phyloP scores from a whole-genome alignment of 1,140 invertebrate genomes.

The Tribolium castaneum region DNA sequence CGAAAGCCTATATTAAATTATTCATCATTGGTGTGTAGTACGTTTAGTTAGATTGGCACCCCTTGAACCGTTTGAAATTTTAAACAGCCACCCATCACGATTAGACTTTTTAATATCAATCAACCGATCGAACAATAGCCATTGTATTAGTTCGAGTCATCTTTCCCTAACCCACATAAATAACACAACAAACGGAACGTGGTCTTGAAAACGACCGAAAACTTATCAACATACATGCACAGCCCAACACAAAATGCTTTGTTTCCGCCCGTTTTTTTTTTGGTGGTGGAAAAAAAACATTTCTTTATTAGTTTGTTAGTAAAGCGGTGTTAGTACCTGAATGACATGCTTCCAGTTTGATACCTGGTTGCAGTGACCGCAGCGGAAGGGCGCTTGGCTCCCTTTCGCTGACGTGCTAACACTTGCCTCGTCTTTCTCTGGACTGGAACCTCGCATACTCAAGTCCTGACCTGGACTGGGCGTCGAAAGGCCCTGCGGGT shows the following conservation, averaged over 20 bases:
- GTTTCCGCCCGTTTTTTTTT: neutral
- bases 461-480: slow-evolving; percentile 46
- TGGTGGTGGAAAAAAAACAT: neutral
- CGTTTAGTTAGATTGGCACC: neutral
- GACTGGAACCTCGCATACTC: slow-evolving; percentile 57
- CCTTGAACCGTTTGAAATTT: neutral
- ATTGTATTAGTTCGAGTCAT: slow-evolving; percentile 8
- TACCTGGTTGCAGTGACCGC: slow-evolving; percentile 79
- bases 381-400: slow-evolving; percentile 71
- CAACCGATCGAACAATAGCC: slow-evolving; percentile 16
- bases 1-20: neutral
- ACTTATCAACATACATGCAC: neutral
- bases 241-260: neutral
- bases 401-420: slow-evolving; percentile 58
- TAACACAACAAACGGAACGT: neutral
- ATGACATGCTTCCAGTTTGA: slow-evolving; percentile 86
- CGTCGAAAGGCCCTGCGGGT: slow-evolving; percentile 57
- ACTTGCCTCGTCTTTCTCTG: slow-evolving; percentile 63
- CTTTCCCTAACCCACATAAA: slow-evolving; percentile 8
- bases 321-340: slow-evolving; percentile 70
- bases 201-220: neutral
- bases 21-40: neutral
- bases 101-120: slow-evolving; percentile 20
- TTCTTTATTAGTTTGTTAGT: slow-evolving; percentile 52
- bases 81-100: neutral